Evolutionary conservation across 2,797 vertebrate species (phyloP), one percentile per base, ranked within the genome.

Genomic region (Danio albolineatus): DNA sequence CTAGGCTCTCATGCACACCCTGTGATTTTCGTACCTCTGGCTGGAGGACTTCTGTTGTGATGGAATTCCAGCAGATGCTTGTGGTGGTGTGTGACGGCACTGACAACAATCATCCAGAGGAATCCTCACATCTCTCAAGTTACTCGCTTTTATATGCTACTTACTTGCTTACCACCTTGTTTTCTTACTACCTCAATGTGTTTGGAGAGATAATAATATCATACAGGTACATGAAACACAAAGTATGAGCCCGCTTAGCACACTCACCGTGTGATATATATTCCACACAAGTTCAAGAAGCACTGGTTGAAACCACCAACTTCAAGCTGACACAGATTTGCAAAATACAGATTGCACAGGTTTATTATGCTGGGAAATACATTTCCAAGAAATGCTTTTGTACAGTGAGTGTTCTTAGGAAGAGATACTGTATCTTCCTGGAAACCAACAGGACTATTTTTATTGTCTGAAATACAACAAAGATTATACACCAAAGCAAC

Each of bases 21-120:
- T 83, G 72, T 81, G 65, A 85, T 85, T 85, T 81, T 78, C 59
- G 66, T 81, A 70, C 28, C 79, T 69, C 51, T 66, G 66, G 78
- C 56, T 81, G 75, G 56, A 56, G 28, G 43, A 67, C 75, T 49
- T 81, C 57, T 81, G 77, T 78, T 81, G 64, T 75, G 76, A 82
- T 59, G 57, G 56, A 78, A 79, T 79, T 84, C 59, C 76, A 78
- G 67, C 57, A 84, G 28, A 81, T 65, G 48, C 41, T 70, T 78
- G 56, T 71, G 62, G 57, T 81, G 70, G 64, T 13, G 60, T 70
- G 54, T 77, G 61, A 43, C 14, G 17, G 36, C 41, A 78, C 75
- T 73, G 48, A 38, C 44, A 73, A 77, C 62, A 71, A 43, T 56
- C 21, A 49, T 73, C 56, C 67, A 62, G 6, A 21, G 71, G 61